phyloP scores from a whole-genome alignment of 2,888 invertebrate genomes.

The Ferrisia virgata region DNA sequence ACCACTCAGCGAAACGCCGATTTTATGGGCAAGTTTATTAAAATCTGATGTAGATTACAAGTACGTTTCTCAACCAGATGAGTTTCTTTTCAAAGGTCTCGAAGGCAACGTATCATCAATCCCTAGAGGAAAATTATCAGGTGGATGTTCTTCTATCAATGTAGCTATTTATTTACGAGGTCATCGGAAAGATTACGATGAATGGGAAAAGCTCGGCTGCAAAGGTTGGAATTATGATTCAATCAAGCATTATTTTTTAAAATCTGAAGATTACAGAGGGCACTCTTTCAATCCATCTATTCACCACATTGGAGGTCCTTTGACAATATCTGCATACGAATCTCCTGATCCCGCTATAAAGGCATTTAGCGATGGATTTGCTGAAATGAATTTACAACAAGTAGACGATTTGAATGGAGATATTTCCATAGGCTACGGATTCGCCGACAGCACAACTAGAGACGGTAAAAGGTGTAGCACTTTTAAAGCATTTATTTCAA shows the following conservation, averaged over 20 bases:
- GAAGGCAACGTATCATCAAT: conserved; percentile 28
- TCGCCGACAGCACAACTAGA: conserved; percentile 51
- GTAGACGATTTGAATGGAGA: conserved; percentile 38
- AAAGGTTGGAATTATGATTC: conserved; percentile 45
- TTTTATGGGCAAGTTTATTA: conserved; percentile 33
- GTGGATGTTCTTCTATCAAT: conserved; percentile 47
- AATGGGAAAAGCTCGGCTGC: conserved; percentile 42
- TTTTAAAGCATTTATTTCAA: conserved; percentile 74
- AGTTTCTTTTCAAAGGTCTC: conserved; percentile 42
- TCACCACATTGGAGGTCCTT: conserved; percentile 40
- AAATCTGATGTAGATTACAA: conserved; percentile 45
- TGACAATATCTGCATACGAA: conserved; percentile 40
- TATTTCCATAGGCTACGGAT: conserved; percentile 34
- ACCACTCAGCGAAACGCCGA: conserved; percentile 36
- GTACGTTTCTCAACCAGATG: conserved; percentile 43
- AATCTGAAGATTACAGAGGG: conserved; percentile 46
- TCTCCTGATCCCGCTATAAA: conserved; percentile 39
- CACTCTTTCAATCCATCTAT: background rate
- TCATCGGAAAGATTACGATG: conserved; percentile 40
- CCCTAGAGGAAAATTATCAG: conserved; percentile 45
- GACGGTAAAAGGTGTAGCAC: conserved; percentile 75
- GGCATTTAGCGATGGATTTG: background rate
- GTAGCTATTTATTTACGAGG: conserved; percentile 47
- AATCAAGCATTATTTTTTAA: conserved; percentile 46
- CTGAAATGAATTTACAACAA: background rate